These are phyloP conservation scores for Tupaia chinensis DNA, from an alignment of 2,113 vertebrate genomes.

Conservation along the genomic window DNA sequence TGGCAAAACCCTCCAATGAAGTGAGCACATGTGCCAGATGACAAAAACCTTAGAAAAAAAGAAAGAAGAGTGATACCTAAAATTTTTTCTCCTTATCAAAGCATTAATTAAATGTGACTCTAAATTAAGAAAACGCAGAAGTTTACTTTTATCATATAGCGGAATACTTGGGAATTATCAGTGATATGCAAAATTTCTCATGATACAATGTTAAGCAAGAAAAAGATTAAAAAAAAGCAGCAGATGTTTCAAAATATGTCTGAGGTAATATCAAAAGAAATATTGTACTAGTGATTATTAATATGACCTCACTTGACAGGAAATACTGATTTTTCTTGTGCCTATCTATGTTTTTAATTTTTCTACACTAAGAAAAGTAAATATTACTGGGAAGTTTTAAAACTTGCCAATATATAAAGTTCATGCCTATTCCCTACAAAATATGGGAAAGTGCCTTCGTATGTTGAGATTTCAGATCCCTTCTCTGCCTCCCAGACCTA, in stretches of 20 bases:
- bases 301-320: neutral
- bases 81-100: neutral
- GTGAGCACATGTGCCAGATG: no score
- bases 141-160: neutral
- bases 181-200: neutral
- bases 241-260: neutral
- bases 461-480: neutral
- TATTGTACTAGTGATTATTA: neutral
- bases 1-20: no score
- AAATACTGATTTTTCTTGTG: neutral
- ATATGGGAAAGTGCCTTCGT: neutral
- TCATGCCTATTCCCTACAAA: neutral
- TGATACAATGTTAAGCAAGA: neutral
- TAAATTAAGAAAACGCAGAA: neutral
- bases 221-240: neutral
- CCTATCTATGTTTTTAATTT: neutral
- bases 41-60: no score
- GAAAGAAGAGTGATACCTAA: neutral
- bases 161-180: neutral
- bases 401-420: neutral
- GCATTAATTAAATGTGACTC: constrained; percentile 4
- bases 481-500: neutral
- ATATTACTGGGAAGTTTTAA: neutral
- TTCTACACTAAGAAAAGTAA: neutral
- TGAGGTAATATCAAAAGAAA: neutral